Percentiles rank a stretch among this genome's conserved stretches.
These are phyloP conservation scores for Dromococcyx pavoninus DNA, from an alignment of 2,797 vertebrate species.

Conservation along the genomic window DNA sequence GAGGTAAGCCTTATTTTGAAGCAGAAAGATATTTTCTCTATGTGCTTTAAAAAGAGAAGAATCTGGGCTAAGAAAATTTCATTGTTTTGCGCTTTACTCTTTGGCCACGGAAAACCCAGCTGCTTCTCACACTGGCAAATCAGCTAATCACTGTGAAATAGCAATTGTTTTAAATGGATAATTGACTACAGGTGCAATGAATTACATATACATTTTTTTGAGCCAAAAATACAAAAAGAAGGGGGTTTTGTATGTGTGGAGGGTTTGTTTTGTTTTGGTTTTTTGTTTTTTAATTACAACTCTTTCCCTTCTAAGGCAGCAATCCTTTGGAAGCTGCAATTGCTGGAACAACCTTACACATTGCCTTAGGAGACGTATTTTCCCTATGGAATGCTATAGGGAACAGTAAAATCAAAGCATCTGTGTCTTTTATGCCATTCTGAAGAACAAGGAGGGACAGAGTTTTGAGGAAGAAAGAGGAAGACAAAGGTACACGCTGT, in stretches of 20 bases:
- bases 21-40: conserved; percentile 33
- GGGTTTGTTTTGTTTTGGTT: neutral
- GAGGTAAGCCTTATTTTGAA: conserved; percentile 47
- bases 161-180: conserved; percentile 71
- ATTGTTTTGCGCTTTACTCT: conserved; percentile 37
- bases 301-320: neutral
- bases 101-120: conserved; percentile 65
- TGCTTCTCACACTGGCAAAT: conserved; percentile 71
- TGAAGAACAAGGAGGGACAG: neutral
- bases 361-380: neutral
- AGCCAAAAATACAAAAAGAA: conserved; percentile 37
- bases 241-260: neutral
- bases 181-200: conserved; percentile 78
- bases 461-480: neutral
- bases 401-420: neutral
- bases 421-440: neutral
- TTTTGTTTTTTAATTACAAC: neutral
- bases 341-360: neutral
- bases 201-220: conserved; percentile 64
- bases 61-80: conserved; percentile 62
- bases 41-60: conserved; percentile 50
- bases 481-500: fast-evolving
- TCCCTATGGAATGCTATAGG: neutral
- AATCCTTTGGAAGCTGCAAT: neutral
- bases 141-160: conserved; percentile 69